Evolutionary conservation across 92 coral and sea anemone species (phyloP).

Genomic region (Pocillopora meandrina): DNA sequence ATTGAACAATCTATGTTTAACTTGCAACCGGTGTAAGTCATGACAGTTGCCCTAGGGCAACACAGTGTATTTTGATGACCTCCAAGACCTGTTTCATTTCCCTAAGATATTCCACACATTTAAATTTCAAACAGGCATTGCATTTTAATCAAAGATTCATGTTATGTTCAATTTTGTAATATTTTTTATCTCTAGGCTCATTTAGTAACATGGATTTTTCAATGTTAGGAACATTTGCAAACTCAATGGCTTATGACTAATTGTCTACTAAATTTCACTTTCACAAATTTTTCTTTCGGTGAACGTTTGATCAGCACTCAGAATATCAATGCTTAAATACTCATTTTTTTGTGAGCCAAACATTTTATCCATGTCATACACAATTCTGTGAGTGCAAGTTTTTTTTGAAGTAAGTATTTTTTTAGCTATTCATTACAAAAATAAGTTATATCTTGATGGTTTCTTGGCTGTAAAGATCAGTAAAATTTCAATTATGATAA

Average conservation of each 20-base stretch:
- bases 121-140: background rate
- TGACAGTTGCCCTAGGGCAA: background rate
- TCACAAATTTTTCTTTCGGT: background rate
- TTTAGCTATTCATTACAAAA: background rate
- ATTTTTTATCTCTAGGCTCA: background rate
- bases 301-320: background rate
- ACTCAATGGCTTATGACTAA: background rate
- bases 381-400: too few relatives aligned
- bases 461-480: background rate
- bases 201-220: background rate
- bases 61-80: conserved; percentile 7
- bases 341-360: background rate
- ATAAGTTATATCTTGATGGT: background rate
- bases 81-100: background rate
- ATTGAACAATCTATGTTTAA: background rate
- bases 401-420: background rate
- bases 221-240: background rate
- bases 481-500: background rate
- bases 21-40: background rate
- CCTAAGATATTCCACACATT: background rate
- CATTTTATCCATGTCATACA: background rate
- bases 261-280: background rate
- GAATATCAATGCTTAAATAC: background rate
- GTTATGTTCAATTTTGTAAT: background rate
- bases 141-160: background rate